These are phyloP conservation scores for Calameuta filiformis DNA, from an alignment of 2,888 invertebrate species.

Conservation along the genomic window DNA sequence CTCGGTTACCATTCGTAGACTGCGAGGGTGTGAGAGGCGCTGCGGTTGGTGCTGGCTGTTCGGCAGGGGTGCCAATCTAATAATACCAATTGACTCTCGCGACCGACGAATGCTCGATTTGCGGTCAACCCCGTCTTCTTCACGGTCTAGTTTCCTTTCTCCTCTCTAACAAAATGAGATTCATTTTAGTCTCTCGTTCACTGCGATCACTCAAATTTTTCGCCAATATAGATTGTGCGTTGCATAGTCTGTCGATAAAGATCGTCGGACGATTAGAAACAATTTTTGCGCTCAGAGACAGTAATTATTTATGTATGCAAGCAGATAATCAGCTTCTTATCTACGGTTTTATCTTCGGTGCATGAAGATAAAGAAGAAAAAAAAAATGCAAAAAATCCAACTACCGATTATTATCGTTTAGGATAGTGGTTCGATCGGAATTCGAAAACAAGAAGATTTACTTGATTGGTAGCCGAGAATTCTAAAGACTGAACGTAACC, in stretches of 20 bases:
- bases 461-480: no score
- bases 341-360: neutral
- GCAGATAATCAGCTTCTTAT: neutral
- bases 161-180: neutral
- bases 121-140: slow-evolving; percentile 29
- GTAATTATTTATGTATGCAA: neutral
- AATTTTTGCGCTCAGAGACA: neutral
- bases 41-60: slow-evolving; percentile 47
- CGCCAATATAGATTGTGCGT: neutral
- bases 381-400: neutral
- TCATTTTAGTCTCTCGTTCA: neutral
- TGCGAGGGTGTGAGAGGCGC: slow-evolving; percentile 7
- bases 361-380: no score
- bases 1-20: slow-evolving; percentile 26
- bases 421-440: neutral
- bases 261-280: neutral
- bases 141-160: neutral
- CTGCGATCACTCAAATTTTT: neutral
- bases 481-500: neutral
- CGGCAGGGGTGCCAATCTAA: slow-evolving; percentile 64
- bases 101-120: slow-evolving; percentile 58
- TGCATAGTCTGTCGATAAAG: neutral
- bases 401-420: neutral
- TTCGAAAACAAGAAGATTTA: no score
- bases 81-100: slow-evolving; percentile 64